These are phyloP conservation scores for Hermaeophaga mercurialis DNA, from an alignment of 2,888 invertebrate genomes.

Conservation along the genomic window DNA sequence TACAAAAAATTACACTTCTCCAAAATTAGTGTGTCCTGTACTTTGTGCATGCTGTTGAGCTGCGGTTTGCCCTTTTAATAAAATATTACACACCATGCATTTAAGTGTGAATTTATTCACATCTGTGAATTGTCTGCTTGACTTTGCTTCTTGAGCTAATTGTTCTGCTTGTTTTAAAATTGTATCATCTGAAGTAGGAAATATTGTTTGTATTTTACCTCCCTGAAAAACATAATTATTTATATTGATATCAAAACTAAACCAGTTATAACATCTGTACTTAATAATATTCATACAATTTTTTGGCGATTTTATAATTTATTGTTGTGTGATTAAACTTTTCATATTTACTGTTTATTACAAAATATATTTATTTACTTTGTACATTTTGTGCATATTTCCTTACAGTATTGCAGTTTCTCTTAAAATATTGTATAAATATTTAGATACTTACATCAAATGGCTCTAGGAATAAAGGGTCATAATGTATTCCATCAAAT, in stretches of 20 bases:
- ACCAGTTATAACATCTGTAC: too few species aligned
- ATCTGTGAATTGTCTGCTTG: constrained; percentile 89
- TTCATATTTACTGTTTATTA: too few species aligned
- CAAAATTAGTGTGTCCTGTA: constrained; percentile 82
- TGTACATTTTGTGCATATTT: too few species aligned
- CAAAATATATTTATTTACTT: too few species aligned
- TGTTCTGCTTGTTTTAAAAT: constrained; percentile 82
- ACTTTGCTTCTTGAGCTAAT: constrained; percentile 85
- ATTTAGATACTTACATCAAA: constrained; percentile 65
- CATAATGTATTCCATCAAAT: constrained; percentile 97
- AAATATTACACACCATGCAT: constrained; percentile 79
- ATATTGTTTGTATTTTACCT: constrained; percentile 76
- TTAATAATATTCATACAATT: too few species aligned
- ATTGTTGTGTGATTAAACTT: too few species aligned
- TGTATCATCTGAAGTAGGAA: constrained; percentile 73
- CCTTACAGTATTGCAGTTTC: too few species aligned
- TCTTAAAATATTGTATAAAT: neutral
- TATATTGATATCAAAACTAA: too few species aligned
- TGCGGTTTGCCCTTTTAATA: constrained; percentile 78
- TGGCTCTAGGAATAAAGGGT: constrained; percentile 87
- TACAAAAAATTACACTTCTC: constrained; percentile 63
- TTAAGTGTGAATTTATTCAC: constrained; percentile 83
- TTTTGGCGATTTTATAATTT: too few species aligned
- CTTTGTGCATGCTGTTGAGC: constrained; percentile 85
- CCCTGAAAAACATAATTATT: constrained; percentile 69